These are phyloP conservation scores for Rhodophaea formosa DNA, from an alignment of 2,888 invertebrate genomes.

Conservation along the genomic window DNA sequence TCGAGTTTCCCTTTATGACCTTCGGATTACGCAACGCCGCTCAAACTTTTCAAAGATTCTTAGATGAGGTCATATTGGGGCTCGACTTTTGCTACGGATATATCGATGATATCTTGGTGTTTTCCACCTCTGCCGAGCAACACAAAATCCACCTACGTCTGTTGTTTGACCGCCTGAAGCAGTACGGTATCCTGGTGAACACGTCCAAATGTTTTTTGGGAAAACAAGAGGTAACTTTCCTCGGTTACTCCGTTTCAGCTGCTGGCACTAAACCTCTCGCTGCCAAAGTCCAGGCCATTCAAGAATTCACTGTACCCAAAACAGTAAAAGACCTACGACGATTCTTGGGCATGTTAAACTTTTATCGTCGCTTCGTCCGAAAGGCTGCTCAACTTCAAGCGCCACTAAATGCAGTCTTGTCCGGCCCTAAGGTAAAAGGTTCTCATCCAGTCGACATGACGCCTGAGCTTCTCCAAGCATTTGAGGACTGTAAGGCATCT, in stretches of 20 bases:
- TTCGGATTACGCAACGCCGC: no score
- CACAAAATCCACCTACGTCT: conserved; percentile 19
- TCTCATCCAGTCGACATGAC: background rate
- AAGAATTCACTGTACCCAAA: conserved; percentile 14
- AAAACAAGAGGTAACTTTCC: conserved; percentile 18
- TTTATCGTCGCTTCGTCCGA: conserved; percentile 35
- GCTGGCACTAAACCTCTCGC: conserved; percentile 14
- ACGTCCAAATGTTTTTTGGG: conserved; percentile 22
- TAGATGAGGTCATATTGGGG: no score
- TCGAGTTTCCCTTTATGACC: no score
- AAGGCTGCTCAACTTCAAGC: conserved; percentile 19
- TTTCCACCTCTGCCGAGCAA: conserved; percentile 7
- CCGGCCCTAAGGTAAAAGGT: background rate
- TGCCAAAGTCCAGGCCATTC: conserved; percentile 16
- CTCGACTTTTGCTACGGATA: conserved; percentile 21
- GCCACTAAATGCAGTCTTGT: background rate
- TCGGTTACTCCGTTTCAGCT: conserved; percentile 19
- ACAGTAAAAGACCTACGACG: conserved; percentile 20
- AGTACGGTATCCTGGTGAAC: no score
- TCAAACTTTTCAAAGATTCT: no score
- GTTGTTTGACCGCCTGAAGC: conserved; percentile 16
- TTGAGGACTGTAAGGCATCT: background rate
- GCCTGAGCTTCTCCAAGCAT: background rate
- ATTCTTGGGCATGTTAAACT: conserved; percentile 29
- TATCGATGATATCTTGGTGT: conserved; percentile 19